Base-by-base conservation (phyloP, 2,888 invertebrate genomes). In the Chrysopilus asiliformis region DNA sequence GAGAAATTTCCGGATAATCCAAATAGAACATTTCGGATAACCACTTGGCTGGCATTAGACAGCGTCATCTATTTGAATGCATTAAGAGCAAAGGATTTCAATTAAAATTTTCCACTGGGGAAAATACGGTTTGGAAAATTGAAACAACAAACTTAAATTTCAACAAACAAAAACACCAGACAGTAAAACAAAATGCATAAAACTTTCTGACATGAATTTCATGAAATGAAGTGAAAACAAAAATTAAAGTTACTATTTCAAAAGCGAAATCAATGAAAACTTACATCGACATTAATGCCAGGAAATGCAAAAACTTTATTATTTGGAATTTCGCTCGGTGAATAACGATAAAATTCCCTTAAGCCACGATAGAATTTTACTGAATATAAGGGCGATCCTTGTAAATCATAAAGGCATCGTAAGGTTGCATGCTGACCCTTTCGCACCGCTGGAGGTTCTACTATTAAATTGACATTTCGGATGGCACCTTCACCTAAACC, bases 341-440 rank as follows among this genome's bases (percentile, higher is more conserved):
- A 78, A 55, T 73, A 86, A 46, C 87, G 70, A 65, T 83, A 87
- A 66, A 87, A 86, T 67, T 89, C 87, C 52, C 77, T 71, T 53
- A 67, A 72, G 4, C 86, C 87, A 38, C 86, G 70, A 64, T 86
- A 87, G 81, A 85, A 87, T 67, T 87, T 86, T 43, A 87, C 81
- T 4, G 84, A 75, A 64, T 87, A 87, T 32, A 89, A 68, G 2
- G 75, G 76, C 4, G 74, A 76, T 1, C 73, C 76, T 52, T 83
- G 77, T 63, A 85, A 71, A 55, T 86, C 80, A 52, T 85, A 78
- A 45, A 74, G 68, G 60, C 87, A 87, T 36, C 72, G 68, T 30
- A 86, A 64, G 5, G 75, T 73, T 2, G 78, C 80, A 47, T 75
- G 71, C 32, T 74, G 72, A 6, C 76, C 76, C 36, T 73, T 67